Conservation (phyloP, 2,888 invertebrate genomes). For the Folsomia candida region DNA sequence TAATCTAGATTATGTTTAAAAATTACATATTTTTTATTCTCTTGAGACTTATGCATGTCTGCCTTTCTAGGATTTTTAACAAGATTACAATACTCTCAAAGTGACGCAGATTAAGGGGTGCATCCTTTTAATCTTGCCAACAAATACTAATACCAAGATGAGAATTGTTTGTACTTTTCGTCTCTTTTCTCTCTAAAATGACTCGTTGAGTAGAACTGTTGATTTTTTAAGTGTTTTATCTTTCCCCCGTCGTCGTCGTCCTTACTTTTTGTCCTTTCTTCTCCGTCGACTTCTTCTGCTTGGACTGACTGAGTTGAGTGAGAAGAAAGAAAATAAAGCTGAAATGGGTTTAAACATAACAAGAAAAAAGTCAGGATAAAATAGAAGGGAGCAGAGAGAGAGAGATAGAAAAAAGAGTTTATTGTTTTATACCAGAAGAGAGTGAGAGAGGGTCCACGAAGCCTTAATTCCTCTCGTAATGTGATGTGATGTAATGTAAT, state of each 20-base stretch:
- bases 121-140: no score
- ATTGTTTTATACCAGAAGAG: not conserved
- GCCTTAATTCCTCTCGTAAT: not conserved
- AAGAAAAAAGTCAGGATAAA: not conserved
- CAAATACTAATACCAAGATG: no score
- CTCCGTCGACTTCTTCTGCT: no score
- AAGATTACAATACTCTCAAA: no score
- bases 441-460: not conserved
- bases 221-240: not conserved
- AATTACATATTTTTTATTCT: no score
- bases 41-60: no score
- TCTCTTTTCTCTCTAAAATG: not conserved
- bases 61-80: no score
- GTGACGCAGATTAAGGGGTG: no score
- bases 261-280: not conserved
- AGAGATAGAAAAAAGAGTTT: not conserved
- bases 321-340: not conserved
- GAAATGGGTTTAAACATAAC: not conserved
- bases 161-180: no score
- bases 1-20: no score
- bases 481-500: not conserved
- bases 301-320: not conserved
- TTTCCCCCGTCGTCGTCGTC: not conserved
- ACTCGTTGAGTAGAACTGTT: not conserved
- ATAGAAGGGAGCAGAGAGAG: no score